phyloP scores from a whole-genome alignment of 1,140 invertebrate species.

The Nephila pilipes region DNA sequence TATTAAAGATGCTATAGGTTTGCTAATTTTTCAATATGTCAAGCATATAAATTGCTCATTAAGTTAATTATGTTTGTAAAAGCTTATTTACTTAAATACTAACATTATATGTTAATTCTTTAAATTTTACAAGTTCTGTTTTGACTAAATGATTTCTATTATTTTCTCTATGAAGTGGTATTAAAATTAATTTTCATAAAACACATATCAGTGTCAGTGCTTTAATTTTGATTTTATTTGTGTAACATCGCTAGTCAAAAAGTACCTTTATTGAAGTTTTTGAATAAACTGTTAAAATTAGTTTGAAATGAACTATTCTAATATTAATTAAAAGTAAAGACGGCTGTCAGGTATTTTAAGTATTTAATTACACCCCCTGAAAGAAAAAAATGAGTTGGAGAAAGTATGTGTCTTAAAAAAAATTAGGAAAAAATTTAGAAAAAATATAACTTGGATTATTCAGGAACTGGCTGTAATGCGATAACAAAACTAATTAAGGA shows the following conservation, averaged over 20 bases:
- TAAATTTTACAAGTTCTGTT: no score
- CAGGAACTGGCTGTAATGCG: conserved; percentile 32
- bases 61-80: no score
- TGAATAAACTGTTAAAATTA: conserved; percentile 10
- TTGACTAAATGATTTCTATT: no score
- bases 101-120: no score
- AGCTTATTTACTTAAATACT: no score
- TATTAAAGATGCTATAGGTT: no score
- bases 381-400: neutral
- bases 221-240: no score
- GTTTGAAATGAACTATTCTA: neutral
- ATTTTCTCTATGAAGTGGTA: no score
- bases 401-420: neutral
- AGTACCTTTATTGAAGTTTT: neutral
- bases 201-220: no score
- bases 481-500: conserved; percentile 56
- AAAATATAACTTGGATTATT: conserved; percentile 18
- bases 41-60: no score
- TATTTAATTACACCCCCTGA: neutral
- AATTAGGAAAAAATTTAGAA: neutral
- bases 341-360: conserved; percentile 37
- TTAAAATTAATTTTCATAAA: no score
- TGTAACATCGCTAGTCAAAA: neutral
- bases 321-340: conserved; percentile 23
- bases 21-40: no score